Evolutionary conservation across 2,888 invertebrate species (phyloP).

Genomic region (Spisula solida): DNA sequence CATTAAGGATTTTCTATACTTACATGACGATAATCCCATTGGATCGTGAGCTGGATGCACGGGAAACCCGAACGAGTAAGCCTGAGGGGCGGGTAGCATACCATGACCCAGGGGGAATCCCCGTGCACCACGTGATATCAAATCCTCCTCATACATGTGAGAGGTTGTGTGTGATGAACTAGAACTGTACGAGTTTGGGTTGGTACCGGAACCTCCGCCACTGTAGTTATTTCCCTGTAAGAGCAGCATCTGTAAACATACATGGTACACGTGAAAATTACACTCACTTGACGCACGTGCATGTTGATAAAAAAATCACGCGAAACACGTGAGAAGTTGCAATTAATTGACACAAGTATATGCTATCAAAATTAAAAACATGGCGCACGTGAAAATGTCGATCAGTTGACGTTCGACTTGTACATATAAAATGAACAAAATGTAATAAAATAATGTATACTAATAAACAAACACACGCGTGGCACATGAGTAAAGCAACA

Average conservation of each 20-base stretch:
- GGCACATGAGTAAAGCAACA: no score
- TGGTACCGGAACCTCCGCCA: constrained; percentile 61
- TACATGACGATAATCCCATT: constrained; percentile 83
- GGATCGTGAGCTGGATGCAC: constrained; percentile 86
- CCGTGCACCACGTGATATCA: constrained; percentile 83
- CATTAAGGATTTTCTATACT: constrained; percentile 48
- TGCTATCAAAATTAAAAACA: no score
- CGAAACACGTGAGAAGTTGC: background rate
- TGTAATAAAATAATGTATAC: no score
- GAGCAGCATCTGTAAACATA: constrained; percentile 74
- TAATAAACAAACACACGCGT: no score
- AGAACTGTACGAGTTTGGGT: constrained; percentile 63
- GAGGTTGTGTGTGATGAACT: constrained; percentile 64
- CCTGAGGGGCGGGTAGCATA: constrained; percentile 84
- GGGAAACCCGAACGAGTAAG: constrained; percentile 86
- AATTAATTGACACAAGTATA: background rate
- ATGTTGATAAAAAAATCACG: background rate
- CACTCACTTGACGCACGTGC: background rate
- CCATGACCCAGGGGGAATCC: constrained; percentile 84
- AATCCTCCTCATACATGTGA: constrained; percentile 85
- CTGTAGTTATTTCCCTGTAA: constrained; percentile 77
- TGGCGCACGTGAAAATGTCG: background rate
- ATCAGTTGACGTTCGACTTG: background rate
- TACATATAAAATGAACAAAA: no score
- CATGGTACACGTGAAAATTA: constrained; percentile 18